Evolutionary conservation across 2,888 invertebrate genomes (phyloP).

Genomic region (Brassicogethes aeneus): DNA sequence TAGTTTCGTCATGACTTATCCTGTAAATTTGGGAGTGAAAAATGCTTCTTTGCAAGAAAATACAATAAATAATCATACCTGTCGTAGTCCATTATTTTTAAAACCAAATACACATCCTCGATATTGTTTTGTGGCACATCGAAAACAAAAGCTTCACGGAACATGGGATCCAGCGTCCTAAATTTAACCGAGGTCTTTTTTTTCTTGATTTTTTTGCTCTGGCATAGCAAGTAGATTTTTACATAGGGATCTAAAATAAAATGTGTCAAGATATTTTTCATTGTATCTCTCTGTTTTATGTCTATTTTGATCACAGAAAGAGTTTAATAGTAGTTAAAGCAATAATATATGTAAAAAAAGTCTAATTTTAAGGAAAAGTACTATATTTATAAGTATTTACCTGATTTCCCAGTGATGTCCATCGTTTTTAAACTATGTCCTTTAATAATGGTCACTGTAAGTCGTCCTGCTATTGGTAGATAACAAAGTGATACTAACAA

Average conservation of each 20-base stretch:
- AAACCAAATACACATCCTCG: constrained; percentile 70
- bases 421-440: constrained; percentile 86
- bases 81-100: constrained; percentile 86
- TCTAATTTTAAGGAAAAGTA: too few relatives aligned
- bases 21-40: constrained; percentile 41
- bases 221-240: constrained; percentile 80
- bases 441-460: constrained; percentile 86
- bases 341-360: too few relatives aligned
- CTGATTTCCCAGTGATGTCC: constrained; percentile 89
- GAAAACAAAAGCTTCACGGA: constrained; percentile 89
- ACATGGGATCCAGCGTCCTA: constrained; percentile 79
- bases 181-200: constrained; percentile 87
- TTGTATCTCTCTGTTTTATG: too few relatives aligned
- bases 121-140: constrained; percentile 79
- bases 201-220: constrained; percentile 85
- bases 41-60: background rate
- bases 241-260: constrained; percentile 77
- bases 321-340: too few relatives aligned
- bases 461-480: constrained; percentile 80
- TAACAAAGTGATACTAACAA: constrained; percentile 87
- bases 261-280: too few relatives aligned
- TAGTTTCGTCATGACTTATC: constrained; percentile 78
- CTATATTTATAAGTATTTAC: constrained; percentile 48
- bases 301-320: background rate
- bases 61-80: constrained; percentile 47